Percentiles rank a stretch among this genome's conserved stretches.
phyloP scores from a whole-genome alignment of 2,888 invertebrate species.

The Magallana nippona region DNA sequence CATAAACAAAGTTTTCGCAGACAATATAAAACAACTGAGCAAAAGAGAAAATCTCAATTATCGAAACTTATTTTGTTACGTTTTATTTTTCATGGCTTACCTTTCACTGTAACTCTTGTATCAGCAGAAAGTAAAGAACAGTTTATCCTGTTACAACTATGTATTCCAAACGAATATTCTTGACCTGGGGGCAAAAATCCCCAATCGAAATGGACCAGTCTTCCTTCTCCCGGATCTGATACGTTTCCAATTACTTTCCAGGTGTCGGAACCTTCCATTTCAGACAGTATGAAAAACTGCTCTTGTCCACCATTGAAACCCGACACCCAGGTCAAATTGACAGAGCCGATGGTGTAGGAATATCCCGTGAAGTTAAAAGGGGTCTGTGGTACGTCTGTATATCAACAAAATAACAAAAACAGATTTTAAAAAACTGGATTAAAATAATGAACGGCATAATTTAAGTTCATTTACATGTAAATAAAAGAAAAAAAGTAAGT shows the following conservation, averaged over 20 bases:
- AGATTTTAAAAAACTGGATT: too few relatives aligned
- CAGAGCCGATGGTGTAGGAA: neutral
- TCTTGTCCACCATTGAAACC: neutral
- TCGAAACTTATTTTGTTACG: too few relatives aligned
- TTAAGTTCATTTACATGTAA: too few relatives aligned
- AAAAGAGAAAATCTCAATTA: too few relatives aligned
- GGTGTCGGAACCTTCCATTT: neutral
- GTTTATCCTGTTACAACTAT: neutral
- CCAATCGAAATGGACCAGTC: neutral
- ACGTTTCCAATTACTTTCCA: neutral
- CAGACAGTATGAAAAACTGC: neutral
- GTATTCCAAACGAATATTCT: neutral
- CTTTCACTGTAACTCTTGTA: neutral
- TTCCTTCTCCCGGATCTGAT: neutral
- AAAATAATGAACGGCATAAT: too few relatives aligned
- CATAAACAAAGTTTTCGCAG: too few relatives aligned
- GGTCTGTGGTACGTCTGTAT: neutral
- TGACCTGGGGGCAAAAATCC: neutral
- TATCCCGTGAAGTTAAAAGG: constrained; percentile 2
- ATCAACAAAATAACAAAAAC: too few relatives aligned
- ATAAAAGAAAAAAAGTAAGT: too few relatives aligned
- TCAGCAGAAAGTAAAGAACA: neutral
- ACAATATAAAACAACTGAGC: too few relatives aligned
- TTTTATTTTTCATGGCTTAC: neutral
- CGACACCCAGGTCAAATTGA: constrained; percentile 3